Evolutionary conservation across 2,888 invertebrate species (phyloP), one percentile per base, ranked within the genome.

Genomic region (Nomada goodeniana): DNA sequence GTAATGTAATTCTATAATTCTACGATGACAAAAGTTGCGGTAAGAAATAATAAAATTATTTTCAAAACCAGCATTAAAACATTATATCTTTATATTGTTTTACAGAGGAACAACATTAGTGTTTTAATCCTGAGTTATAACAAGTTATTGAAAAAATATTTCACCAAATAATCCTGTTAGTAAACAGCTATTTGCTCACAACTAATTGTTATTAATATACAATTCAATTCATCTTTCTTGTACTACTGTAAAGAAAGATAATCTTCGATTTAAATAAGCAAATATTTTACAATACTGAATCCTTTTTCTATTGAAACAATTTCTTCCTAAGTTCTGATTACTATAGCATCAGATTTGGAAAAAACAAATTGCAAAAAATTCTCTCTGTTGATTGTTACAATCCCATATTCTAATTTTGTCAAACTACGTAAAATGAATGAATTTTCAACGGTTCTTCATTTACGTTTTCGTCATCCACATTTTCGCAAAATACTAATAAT

Each of bases 401-500:
- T 53, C 64, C 13, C 36, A 55, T 50, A 67, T 65, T 59, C 76
- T 50, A 77, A 83, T 86, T 59, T 85, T 42, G 64, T 83, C 74
- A 73, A 77, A 77, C 75, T 75, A 73, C 65, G n/a, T 79, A 84
- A 86, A 86, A 86, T 86, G 82, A 74, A 84, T 74, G 20, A 80
- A 84, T 76, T 84, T 64, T 82, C 20, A 78, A 63, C 73, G 36
- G 36, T 83, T 81, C 55, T 71, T 71, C 29, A 57, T 13, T 57
- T 23, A 57, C 52, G 73, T 67, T 65, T 26, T 81, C 26, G 44
- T 61, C 69, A 26, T n/a, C 70, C 55, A 67, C 60, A 53, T 70
- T 50, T 77, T 78, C 74, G 73, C 82, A 87, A 86, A 85, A 86
- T 84, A 64, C 85, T 88, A 86, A 85, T 79, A 86, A 88, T 88